Conservation (phyloP, 1,140 invertebrate genomes). For the Dryas iulia region DNA sequence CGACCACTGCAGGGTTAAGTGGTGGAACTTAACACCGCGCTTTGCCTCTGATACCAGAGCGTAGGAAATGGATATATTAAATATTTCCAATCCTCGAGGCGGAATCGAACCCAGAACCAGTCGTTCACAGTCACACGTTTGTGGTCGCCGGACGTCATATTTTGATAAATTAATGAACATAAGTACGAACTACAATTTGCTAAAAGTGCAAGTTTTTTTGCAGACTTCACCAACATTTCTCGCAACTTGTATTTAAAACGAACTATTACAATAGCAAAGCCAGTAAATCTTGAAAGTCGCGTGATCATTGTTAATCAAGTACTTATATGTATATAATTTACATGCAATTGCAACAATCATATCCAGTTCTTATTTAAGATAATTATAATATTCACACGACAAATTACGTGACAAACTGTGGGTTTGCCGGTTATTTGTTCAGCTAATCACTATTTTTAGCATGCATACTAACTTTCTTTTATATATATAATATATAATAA, state of each 20-base stretch:
- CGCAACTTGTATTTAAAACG: neutral
- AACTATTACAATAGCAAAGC: neutral
- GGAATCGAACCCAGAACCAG: no score
- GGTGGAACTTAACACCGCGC: no score
- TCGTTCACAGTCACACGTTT: no score
- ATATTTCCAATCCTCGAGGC: no score
- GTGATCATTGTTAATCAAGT: slow-evolving; percentile 4
- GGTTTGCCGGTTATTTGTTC: slow-evolving; percentile 41
- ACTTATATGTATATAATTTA: neutral
- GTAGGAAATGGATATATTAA: no score
- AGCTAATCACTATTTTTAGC: slow-evolving; percentile 37
- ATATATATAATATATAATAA: no score
- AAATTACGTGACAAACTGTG: slow-evolving; percentile 42
- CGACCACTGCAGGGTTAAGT: no score
- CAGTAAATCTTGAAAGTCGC: neutral
- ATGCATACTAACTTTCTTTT: slow-evolving; percentile 26
- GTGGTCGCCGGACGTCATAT: no score
- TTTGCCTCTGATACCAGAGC: no score
- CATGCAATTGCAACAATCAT: slow-evolving; percentile 7
- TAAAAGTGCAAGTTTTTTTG: neutral
- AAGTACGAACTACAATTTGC: neutral
- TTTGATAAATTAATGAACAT: neutral
- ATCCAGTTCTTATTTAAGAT: slow-evolving; percentile 13
- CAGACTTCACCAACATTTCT: neutral
- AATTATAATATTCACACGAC: slow-evolving; percentile 41